Percentiles rank a stretch among this genome's conserved stretches.
Evolutionary conservation across 2,797 vertebrate species (phyloP).

Genomic region (Phalloptychus januarius): DNA sequence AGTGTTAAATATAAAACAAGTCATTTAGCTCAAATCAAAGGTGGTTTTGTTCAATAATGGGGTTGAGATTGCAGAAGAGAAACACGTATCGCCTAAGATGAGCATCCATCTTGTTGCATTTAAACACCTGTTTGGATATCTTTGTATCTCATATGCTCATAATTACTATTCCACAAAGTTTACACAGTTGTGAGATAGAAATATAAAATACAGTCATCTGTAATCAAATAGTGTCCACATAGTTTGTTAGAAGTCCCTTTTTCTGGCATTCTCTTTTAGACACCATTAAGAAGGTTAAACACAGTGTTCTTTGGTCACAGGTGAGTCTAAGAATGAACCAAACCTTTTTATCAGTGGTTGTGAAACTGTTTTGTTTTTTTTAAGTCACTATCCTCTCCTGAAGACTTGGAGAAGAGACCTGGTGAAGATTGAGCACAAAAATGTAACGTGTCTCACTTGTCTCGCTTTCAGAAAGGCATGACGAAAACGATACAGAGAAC

Average conservation of each 20-base stretch:
- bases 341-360: constrained; percentile 13
- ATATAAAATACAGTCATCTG: constrained; percentile 5
- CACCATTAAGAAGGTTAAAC: constrained; percentile 57
- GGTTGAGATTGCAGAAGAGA: constrained; percentile 11
- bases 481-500: constrained; percentile 9
- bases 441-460: neutral
- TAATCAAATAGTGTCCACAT: neutral
- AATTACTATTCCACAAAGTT: constrained; percentile 10
- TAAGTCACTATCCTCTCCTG: constrained; percentile 25
- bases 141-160: constrained; percentile 34
- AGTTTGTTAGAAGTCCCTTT: constrained; percentile 44
- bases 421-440: constrained; percentile 9
- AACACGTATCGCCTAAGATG: constrained; percentile 10
- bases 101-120: constrained; percentile 35
- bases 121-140: constrained; percentile 5
- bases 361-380: neutral
- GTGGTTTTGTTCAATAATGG: constrained; percentile 19
- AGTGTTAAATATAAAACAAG: constrained; percentile 71
- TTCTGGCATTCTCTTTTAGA: constrained; percentile 48
- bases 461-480: neutral
- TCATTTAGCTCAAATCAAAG: constrained; percentile 45
- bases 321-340: constrained; percentile 54
- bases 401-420: constrained; percentile 22
- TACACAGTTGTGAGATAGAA: neutral
- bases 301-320: constrained; percentile 83